Percentiles rank a stretch among this genome's conserved stretches.
phyloP scores from a whole-genome alignment of 2,888 invertebrate species.

The Ormyrus thymus region DNA sequence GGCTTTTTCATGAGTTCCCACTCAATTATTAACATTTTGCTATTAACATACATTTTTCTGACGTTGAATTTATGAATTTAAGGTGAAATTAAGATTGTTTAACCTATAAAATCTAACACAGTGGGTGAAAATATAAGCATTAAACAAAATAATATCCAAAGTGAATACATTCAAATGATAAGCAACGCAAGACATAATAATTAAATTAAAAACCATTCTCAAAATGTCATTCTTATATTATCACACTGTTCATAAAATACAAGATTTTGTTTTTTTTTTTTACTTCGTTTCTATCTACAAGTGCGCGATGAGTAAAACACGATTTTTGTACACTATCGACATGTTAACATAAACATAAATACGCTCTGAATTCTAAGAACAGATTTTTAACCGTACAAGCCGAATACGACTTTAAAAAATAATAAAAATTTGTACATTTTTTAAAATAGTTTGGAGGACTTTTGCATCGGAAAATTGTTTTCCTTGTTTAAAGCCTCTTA shows the following conservation, averaged over 20 bases:
- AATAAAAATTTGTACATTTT: constrained; percentile 53
- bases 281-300: constrained; percentile 51
- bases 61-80: background rate
- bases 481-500: constrained; percentile 18
- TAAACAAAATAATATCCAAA: constrained; percentile 26
- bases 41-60: background rate
- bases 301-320: constrained; percentile 25
- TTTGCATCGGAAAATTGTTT: constrained; percentile 2
- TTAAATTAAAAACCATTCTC: constrained; percentile 1
- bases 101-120: constrained; percentile 3
- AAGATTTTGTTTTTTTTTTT: constrained; percentile 30
- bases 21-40: constrained; percentile 34
- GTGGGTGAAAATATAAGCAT: constrained; percentile 1
- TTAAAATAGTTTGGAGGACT: constrained; percentile 28
- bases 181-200: background rate
- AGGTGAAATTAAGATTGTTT: constrained; percentile 10
- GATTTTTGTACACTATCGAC: constrained; percentile 39
- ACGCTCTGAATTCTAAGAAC: constrained; percentile 24
- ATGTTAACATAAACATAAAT: constrained; percentile 44
- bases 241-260: constrained; percentile 44
- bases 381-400: constrained; percentile 23
- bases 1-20: constrained; percentile 79
- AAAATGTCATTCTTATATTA: constrained; percentile 1
- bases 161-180: constrained; percentile 14
- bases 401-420: constrained; percentile 23